A percentile compares a stretch with the other conserved stretches of the same genome.
Evolutionary conservation across 2,113 vertebrate species (phyloP).

Genomic region (Poeciliopsis retropinna): DNA sequence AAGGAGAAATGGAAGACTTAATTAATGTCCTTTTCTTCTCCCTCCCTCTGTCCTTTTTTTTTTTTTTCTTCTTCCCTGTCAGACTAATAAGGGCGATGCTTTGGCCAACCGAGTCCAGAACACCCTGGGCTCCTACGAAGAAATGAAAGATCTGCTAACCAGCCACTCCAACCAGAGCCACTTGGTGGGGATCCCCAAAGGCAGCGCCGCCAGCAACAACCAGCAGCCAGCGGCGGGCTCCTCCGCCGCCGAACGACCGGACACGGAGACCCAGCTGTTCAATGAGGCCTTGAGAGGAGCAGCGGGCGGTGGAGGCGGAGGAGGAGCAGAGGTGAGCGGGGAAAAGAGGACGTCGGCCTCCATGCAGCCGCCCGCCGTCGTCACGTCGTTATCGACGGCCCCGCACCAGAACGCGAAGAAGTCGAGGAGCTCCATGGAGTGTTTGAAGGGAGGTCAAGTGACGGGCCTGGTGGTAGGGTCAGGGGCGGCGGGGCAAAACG

Average conservation of each 20-base stretch:
- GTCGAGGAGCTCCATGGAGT: constrained; percentile 83
- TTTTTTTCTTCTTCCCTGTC: constrained; percentile 4
- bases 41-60: constrained; percentile 23
- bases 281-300: constrained; percentile 72
- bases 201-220: constrained; percentile 67
- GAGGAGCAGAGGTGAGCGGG: constrained; percentile 28
- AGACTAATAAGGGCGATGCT: constrained; percentile 96
- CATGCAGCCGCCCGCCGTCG: constrained; percentile 71
- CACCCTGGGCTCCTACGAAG: constrained; percentile 93
- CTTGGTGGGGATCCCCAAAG: constrained; percentile 94
- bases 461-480: constrained; percentile 70
- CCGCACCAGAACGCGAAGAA: constrained; percentile 86
- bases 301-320: constrained; percentile 29
- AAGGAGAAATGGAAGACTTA: constrained; percentile 51
- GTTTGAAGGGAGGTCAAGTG: constrained; percentile 82
- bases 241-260: constrained; percentile 65
- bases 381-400: constrained; percentile 55
- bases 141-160: constrained; percentile 95
- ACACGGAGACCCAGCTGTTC: constrained; percentile 80
- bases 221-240: constrained; percentile 85
- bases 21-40: constrained; percentile 52
- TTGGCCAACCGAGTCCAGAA: constrained; percentile 94
- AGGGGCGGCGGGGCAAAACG: constrained; percentile 70
- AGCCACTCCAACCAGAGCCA: constrained; percentile 97
- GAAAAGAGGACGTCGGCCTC: constrained; percentile 67